Evolutionary conservation across 2,797 vertebrate genomes (phyloP).

Genomic region (Myioborus melanocephalus): DNA sequence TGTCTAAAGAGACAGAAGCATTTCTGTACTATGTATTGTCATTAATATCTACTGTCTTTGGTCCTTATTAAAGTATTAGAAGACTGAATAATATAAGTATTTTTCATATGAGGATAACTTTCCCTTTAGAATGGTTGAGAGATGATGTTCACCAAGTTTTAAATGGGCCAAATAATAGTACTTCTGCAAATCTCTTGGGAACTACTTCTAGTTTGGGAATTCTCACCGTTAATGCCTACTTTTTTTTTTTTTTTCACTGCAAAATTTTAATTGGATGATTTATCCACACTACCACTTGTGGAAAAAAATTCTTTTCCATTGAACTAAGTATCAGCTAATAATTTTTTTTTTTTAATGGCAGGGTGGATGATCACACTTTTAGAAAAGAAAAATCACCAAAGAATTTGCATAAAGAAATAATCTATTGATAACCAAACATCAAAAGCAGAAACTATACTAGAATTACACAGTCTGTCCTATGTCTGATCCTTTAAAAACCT

Average conservation of each 20-base stretch:
- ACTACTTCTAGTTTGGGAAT: neutral
- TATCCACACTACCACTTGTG: neutral
- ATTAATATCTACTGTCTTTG: neutral
- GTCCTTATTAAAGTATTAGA: neutral
- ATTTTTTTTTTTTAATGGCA: neutral
- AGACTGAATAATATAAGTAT: neutral
- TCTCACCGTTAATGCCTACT: neutral
- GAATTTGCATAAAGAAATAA: neutral
- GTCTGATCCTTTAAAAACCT: neutral
- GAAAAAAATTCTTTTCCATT: neutral
- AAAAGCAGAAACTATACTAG: neutral
- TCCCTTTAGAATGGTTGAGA: neutral
- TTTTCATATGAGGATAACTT: neutral
- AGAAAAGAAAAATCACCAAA: neutral
- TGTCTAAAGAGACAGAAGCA: neutral
- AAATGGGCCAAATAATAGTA: neutral
- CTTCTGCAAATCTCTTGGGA: neutral
- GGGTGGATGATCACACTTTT: accelerated
- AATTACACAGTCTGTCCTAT: neutral
- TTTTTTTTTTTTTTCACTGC: too few species aligned
- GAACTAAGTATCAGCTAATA: neutral
- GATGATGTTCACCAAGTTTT: neutral
- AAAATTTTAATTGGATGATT: neutral
- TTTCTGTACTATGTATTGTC: neutral
- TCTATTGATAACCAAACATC: neutral